phyloP scores from a whole-genome alignment of 37 sponge, comb jelly and placozoan species.

The Dysidea cf. avara region DNA sequence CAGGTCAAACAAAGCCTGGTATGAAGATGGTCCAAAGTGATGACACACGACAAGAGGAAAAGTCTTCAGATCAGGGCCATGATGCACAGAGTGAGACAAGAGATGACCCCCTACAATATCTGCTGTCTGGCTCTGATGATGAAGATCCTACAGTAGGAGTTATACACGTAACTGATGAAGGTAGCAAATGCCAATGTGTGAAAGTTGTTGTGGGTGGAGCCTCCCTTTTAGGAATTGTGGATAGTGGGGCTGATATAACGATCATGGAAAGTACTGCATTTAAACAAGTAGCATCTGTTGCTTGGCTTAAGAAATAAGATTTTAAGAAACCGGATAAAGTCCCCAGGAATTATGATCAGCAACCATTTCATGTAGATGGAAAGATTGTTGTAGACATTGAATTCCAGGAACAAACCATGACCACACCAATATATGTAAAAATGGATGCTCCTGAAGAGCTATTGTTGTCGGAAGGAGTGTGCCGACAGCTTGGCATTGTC shows the following conservation, averaged over 20 bases:
- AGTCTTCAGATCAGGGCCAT: neutral
- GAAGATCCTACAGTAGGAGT: conserved; percentile 2
- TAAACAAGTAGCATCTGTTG: conserved; percentile 4
- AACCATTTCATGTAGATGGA: conserved; percentile 38
- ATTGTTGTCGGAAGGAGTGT: no score
- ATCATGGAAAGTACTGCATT: conserved; percentile 6
- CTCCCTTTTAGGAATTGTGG: conserved; percentile 5
- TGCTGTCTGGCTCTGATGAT: neutral
- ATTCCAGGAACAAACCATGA: conserved; percentile 8
- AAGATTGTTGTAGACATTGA: conserved; percentile 21
- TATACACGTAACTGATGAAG: conserved; percentile 27
- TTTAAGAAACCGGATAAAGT: neutral
- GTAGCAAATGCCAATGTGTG: conserved; percentile 38
- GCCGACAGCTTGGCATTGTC: no score
- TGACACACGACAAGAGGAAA: neutral
- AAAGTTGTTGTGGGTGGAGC: conserved; percentile 17
- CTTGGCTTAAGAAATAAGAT: neutral
- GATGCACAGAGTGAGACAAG: no score
- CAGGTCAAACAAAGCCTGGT: neutral
- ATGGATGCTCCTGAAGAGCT: no score
- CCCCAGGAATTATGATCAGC: conserved; percentile 29
- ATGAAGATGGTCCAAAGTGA: neutral
- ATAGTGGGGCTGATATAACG: conserved; percentile 25
- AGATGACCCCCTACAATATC: neutral
- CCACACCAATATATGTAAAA: conserved; percentile 27